Base-by-base conservation (phyloP, 2,113 vertebrate species). In the Bolborhynchus lineola region DNA sequence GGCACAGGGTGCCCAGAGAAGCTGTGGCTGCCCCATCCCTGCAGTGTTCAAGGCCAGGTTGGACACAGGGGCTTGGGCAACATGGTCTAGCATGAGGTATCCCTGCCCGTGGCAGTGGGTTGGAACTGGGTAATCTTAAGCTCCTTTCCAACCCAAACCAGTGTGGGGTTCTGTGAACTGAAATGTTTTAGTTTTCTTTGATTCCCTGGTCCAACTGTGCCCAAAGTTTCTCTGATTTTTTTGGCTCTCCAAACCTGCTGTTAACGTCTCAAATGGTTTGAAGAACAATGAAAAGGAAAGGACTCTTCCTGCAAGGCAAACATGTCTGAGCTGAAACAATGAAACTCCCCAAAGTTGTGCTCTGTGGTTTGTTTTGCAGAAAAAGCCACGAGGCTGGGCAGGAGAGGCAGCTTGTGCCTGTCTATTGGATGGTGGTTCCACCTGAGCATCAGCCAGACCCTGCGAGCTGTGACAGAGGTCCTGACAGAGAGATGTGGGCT, bases 351-450 rank as follows among this genome's bases (percentile, higher is more conserved):
- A 59, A 64, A 77, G 13, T 11, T 77, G 35, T 70, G 26, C 78
- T 67, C 28, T 37, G 5, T 83, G 88, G 25, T 77, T 81, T 76
- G 68, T 88, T 92, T 86, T 78, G 95, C 92, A 98, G 98, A 92
- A 98, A 98, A 91, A 96, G 93, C 87, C 97, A 98, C 3, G 77
- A 94, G 57, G 79, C 93, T 35, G 86, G 80, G 39, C 92, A 95
- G 84, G 95, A 93, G 9, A 92, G 72, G 82, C 96, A 95, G 12
- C 89, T 83, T 28, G 15, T 64, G 79, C 95, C 97, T 77, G 62
- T 95, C 64, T 97, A 83, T 2, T 97, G 96, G 97, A 96, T 92
- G 91, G 63, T 94, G 18, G 90, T 91, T 86, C 92, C 96, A 2
- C 88, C 97, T 42, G 41, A 41, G 1, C 50, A 10, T 1, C 18